Evolutionary conservation across 2,888 invertebrate genomes (phyloP).

Genomic region (Philonicus albiceps): DNA sequence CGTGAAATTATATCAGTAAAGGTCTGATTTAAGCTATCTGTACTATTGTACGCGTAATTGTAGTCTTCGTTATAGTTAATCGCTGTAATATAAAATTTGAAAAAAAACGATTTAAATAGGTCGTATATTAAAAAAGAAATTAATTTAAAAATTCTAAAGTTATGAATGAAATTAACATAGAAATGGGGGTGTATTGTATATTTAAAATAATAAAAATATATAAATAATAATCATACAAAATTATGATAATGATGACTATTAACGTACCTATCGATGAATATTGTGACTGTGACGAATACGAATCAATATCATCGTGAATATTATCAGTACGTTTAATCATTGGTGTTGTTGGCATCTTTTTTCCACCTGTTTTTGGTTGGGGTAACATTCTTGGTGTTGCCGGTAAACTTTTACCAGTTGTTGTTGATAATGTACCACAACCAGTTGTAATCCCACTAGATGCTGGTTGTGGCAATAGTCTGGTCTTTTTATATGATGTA

Average conservation of each 20-base stretch:
- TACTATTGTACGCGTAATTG: conserved; percentile 75
- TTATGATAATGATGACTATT: not conserved
- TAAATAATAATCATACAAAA: too few relatives aligned
- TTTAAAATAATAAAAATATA: too few relatives aligned
- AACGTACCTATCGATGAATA: conserved; percentile 17
- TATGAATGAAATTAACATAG: too few relatives aligned
- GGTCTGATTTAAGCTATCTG: conserved; percentile 66
- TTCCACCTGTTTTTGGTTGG: conserved; percentile 43
- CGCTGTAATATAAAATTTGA: conserved; percentile 53
- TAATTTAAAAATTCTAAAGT: too few relatives aligned
- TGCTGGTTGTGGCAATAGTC: conserved; percentile 53
- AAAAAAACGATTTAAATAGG: too few relatives aligned
- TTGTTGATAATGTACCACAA: not conserved
- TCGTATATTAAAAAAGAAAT: too few relatives aligned
- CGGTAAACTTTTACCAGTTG: conserved; percentile 13
- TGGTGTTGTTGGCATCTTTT: conserved; percentile 43
- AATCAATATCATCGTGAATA: not conserved
- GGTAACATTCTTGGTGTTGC: conserved; percentile 46
- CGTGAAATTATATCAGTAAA: conserved; percentile 44
- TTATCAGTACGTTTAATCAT: conserved; percentile 37
- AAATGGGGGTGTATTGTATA: too few relatives aligned
- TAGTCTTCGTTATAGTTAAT: conserved; percentile 73
- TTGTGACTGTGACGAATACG: conserved; percentile 23
- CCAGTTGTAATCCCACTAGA: not conserved
- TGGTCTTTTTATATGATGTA: conserved; percentile 50